These are phyloP conservation scores for Corythaeola cristata DNA, from an alignment of 2,113 vertebrate genomes.

Conservation along the genomic window DNA sequence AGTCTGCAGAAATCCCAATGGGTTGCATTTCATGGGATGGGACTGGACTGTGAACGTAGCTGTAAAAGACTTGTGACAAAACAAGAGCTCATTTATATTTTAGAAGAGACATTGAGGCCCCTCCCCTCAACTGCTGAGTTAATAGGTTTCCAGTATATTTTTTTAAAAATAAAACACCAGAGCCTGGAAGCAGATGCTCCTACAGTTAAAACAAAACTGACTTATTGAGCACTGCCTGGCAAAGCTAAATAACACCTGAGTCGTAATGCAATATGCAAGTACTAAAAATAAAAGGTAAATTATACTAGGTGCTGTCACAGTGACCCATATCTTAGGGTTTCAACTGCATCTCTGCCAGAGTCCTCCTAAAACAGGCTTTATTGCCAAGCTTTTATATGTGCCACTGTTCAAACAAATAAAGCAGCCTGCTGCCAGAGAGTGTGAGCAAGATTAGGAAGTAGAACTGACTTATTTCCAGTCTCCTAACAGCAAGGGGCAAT, in stretches of 20 bases:
- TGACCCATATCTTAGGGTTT: background rate
- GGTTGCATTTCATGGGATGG: background rate
- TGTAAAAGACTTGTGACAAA: background rate
- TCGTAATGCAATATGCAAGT: background rate
- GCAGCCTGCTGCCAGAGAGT: background rate
- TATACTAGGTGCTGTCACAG: background rate
- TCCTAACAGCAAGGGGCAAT: background rate
- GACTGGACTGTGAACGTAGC: background rate
- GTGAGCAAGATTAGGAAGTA: background rate
- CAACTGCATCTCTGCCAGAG: background rate
- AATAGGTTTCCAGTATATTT: background rate
- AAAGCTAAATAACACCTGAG: background rate
- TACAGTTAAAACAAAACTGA: background rate
- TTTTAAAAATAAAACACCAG: background rate
- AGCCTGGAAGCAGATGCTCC: background rate
- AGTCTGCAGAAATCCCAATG: background rate
- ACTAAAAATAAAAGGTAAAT: background rate
- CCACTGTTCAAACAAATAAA: background rate
- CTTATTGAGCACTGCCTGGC: background rate
- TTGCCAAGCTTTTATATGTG: background rate
- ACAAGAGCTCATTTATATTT: background rate
- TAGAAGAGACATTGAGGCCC: background rate
- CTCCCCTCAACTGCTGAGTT: background rate
- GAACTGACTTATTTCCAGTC: background rate
- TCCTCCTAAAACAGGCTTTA: background rate